Conservation (phyloP, 2,113 vertebrate genomes). For the Puntigrus tetrazona region DNA sequence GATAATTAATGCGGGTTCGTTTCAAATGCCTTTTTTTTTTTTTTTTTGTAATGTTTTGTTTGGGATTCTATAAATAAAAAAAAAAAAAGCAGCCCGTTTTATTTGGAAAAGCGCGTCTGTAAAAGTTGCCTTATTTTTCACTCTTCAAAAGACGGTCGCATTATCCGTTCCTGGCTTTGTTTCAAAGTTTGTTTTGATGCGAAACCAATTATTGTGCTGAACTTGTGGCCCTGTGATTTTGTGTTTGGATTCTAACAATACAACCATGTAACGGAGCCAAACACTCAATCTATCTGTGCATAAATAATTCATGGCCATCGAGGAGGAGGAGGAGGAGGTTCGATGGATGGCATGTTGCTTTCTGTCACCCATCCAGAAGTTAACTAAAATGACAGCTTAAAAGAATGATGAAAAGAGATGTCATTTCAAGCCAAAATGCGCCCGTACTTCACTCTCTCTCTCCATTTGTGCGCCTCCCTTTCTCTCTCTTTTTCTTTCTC, state of each 20-base stretch:
- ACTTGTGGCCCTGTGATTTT: conserved; percentile 8
- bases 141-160: background rate
- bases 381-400: conserved; percentile 43
- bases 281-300: conserved; percentile 27
- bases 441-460: background rate
- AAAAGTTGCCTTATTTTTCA: conserved; percentile 1
- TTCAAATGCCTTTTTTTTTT: background rate
- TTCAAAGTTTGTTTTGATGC: conserved; percentile 31
- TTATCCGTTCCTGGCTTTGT: conserved; percentile 6
- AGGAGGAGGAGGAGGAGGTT: background rate
- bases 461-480: conserved; percentile 43
- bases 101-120: background rate
- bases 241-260: conserved; percentile 20
- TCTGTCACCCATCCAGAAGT: conserved; percentile 40
- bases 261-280: conserved; percentile 31
- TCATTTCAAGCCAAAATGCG: conserved; percentile 49
- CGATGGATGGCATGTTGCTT: conserved; percentile 34
- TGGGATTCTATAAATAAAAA: background rate
- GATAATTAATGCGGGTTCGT: conserved; percentile 20
- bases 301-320: conserved; percentile 9
- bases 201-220: conserved; percentile 34
- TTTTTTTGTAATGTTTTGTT: background rate
- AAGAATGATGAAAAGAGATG: conserved; percentile 41
- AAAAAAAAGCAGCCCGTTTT: background rate
- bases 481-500: conserved; percentile 6